These are phyloP conservation scores for Pandemis heparana DNA, from an alignment of 2,888 invertebrate genomes.

Conservation along the genomic window DNA sequence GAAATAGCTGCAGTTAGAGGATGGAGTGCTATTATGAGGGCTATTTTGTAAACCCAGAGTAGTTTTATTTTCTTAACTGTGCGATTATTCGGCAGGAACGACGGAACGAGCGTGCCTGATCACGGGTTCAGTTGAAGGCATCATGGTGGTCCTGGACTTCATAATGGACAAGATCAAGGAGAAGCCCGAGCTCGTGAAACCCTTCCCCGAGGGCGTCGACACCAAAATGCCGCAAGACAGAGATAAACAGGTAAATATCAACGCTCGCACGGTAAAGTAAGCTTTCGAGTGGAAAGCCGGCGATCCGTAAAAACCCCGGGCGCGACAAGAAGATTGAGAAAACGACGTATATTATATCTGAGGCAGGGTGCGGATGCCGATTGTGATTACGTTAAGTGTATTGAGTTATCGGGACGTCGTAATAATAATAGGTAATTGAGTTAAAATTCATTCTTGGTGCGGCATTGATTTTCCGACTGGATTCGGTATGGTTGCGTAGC, in stretches of 20 bases:
- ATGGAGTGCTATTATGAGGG: not conserved
- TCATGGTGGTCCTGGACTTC: conserved; percentile 96
- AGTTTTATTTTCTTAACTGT: not conserved
- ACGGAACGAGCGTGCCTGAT: conserved; percentile 97
- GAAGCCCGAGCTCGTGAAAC: conserved; percentile 95
- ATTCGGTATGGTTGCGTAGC: conserved; percentile 10
- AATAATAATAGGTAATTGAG: not conserved
- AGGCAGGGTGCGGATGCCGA: conserved; percentile 29
- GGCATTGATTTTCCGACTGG: conserved; percentile 20
- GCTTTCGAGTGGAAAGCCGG: conserved; percentile 3
- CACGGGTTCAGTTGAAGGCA: conserved; percentile 95
- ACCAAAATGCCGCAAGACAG: conserved; percentile 94
- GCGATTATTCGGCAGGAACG: conserved; percentile 88
- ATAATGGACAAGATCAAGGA: conserved; percentile 98
- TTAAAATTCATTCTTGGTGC: conserved; percentile 4
- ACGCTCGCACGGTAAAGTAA: conserved; percentile 7
- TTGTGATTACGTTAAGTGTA: conserved; percentile 27
- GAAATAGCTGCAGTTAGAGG: not conserved
- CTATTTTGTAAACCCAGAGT: not conserved
- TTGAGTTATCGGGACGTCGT: conserved; percentile 19
- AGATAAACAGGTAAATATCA: conserved; percentile 90
- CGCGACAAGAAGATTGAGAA: not conserved
- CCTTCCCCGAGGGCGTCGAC: conserved; percentile 92
- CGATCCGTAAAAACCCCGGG: not conserved
- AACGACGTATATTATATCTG: conserved; percentile 13